These are phyloP conservation scores for Sinocyclocheilus anshuiensis DNA, from an alignment of 2,113 vertebrate species.

Conservation along the genomic window DNA sequence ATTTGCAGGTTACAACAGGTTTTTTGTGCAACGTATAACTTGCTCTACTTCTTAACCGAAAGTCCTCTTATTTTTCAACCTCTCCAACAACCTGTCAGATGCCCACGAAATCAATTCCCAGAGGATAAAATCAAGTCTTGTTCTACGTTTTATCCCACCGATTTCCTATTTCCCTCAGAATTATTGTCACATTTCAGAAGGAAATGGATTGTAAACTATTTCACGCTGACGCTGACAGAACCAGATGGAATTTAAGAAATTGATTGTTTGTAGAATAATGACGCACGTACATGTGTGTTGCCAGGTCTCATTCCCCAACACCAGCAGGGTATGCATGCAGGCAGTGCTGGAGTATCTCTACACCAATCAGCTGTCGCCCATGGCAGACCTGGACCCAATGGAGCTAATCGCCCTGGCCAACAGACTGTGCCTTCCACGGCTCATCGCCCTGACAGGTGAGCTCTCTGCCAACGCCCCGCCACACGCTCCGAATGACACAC, in stretches of 20 bases:
- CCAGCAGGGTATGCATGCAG: slow-evolving; percentile 88
- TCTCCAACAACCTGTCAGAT: not conserved
- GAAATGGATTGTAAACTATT: slow-evolving; percentile 15
- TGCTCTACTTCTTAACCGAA: not conserved
- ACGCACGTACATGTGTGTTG: slow-evolving; percentile 53
- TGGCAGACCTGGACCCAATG: slow-evolving; percentile 84
- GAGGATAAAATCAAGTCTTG: not conserved
- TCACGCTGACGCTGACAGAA: not conserved
- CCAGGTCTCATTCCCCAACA: slow-evolving; percentile 85
- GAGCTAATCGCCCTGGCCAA: slow-evolving; percentile 89
- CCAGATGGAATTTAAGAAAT: not conserved
- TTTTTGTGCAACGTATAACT: not conserved
- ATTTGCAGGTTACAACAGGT: not conserved
- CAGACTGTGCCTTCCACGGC: slow-evolving; percentile 89
- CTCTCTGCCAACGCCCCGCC: not conserved
- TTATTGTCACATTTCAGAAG: not conserved
- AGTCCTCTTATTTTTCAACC: not conserved
- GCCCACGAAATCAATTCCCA: not conserved
- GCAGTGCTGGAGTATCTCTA: slow-evolving; percentile 88
- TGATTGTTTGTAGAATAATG: slow-evolving; percentile 10
- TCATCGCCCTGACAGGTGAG: slow-evolving; percentile 88
- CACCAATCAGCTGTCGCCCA: slow-evolving; percentile 82
- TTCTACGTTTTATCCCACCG: not conserved
- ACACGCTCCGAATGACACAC: not conserved
- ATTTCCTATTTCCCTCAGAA: not conserved